Conservation (phyloP, 2,113 vertebrate species). For the Pelobates fuscus region DNA sequence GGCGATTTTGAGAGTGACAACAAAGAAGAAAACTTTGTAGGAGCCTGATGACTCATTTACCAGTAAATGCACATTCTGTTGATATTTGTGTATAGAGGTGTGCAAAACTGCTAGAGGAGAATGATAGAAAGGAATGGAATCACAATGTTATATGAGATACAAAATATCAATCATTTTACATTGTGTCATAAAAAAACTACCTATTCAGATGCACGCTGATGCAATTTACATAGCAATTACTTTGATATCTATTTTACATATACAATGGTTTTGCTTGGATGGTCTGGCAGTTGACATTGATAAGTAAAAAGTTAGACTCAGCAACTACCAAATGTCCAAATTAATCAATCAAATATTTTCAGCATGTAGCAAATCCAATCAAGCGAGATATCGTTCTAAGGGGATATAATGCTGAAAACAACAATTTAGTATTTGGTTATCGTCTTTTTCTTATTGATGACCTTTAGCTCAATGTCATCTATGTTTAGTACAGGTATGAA, state of each 20-base stretch:
- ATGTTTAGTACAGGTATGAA: no score
- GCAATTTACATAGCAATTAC: constrained; percentile 6
- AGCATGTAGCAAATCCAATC: not conserved
- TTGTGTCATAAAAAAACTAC: no score
- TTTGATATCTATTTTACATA: not conserved
- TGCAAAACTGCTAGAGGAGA: no score
- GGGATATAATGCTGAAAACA: not conserved
- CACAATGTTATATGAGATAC: no score
- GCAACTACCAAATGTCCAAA: constrained; percentile 13
- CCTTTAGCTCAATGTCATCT: not conserved
- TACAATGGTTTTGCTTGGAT: constrained; percentile 3
- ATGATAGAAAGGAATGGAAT: no score
- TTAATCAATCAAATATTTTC: constrained; percentile 20
- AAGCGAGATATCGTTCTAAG: not conserved
- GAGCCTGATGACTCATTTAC: no score
- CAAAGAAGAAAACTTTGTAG: no score
- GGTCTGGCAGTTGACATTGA: constrained; percentile 14
- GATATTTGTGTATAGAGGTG: no score
- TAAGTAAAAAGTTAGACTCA: constrained; percentile 11
- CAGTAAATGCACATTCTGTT: no score
- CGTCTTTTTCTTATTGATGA: not conserved
- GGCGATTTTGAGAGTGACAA: no score
- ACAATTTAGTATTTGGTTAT: not conserved
- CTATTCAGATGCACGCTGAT: not conserved
- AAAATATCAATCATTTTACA: no score